Evolutionary conservation across 2,797 vertebrate species (phyloP).

Genomic region (Anguilla pacifica): DNA sequence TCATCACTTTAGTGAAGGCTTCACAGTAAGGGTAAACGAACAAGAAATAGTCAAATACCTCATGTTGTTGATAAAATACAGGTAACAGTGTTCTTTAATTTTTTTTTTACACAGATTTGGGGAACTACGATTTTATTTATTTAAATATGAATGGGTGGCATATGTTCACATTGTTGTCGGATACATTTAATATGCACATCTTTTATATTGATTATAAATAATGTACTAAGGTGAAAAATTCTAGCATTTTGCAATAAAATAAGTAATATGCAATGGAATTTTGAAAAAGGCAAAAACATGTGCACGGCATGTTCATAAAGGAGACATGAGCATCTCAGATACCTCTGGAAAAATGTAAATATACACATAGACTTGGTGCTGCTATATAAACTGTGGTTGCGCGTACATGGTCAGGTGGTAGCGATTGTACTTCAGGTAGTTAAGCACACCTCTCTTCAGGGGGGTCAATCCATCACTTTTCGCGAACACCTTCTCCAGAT

Average conservation of each 20-base stretch:
- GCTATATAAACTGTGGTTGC: constrained; percentile 66
- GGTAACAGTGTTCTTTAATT: background rate
- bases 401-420: constrained; percentile 87
- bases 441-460: constrained; percentile 70
- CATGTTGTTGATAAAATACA: background rate
- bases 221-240: background rate
- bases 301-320: background rate
- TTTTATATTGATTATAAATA: background rate
- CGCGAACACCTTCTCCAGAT: constrained; percentile 52
- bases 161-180: background rate
- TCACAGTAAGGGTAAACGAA: background rate
- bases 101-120: background rate
- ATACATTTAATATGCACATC: background rate
- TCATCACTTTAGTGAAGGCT: background rate
- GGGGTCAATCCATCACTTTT: constrained; percentile 53
- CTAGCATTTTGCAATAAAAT: background rate
- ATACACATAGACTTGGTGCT: background rate
- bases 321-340: background rate
- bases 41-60: background rate
- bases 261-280: background rate
- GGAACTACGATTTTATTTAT: background rate
- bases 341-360: background rate
- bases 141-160: background rate
- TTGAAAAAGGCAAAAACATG: background rate
- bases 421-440: constrained; percentile 79